Evolutionary conservation across 2,113 vertebrate genomes (phyloP), one percentile per base, ranked within the genome.

Genomic region (Gadus macrocephalus): DNA sequence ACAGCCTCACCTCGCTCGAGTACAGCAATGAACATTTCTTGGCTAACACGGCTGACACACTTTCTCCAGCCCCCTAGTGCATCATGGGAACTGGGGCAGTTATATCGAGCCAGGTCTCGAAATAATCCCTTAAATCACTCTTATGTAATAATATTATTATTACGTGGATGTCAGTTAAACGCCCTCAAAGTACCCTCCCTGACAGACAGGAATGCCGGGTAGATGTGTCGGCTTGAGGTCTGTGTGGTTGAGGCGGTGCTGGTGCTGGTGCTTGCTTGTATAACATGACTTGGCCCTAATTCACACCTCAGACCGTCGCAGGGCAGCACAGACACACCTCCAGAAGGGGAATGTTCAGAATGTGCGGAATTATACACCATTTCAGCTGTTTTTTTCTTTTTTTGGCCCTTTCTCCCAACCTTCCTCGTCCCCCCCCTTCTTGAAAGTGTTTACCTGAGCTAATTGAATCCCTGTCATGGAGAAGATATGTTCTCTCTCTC

Each of bases 301-400:
- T 49, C 11, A 49, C 8, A 49, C 8, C 42, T 14, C 42, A 49
- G 42, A 3, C 49, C 67, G 62, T 4, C 49, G 49, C 42, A 63
- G 22, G 8, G 62, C 53, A 20, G 70, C 35, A 64, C 35, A 67
- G 69, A 70, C 19, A 6, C 60, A 83, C 49, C 56, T 65, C 42
- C 20, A 28, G 2, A 53, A 64, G 53, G 53, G 75, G 81, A 84
- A 82, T 80, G 84, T 77, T 80, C 68, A 77, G 80, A 84, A 88
- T 72, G 73, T 60, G 22, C 55, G 71, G 62, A 82, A 83, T 80
- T 63, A 74, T 25, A 74, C 64, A 77, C 27, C 3, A 42, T 64
- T 9, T 12, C 22, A 17, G 59, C 7, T 22, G 5, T 0, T 0
- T 1, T 49, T 49, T 9, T 49, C 7, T 9, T 9, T 14, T 49